phyloP scores from a whole-genome alignment of 2,113 vertebrate genomes.

The Lipotes vexillifer region DNA sequence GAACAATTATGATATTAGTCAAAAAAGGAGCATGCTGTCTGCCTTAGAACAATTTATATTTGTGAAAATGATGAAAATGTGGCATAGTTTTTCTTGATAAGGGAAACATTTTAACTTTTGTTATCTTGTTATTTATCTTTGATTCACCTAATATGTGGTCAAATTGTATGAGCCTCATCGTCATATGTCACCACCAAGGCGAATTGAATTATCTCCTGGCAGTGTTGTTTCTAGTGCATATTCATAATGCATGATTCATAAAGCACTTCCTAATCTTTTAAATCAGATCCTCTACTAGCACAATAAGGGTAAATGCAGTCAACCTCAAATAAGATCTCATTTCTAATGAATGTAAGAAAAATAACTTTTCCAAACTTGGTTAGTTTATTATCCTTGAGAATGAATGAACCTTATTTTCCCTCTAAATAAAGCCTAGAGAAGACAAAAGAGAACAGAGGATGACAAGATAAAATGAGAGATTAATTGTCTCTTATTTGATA shows the following conservation, averaged over 20 bases:
- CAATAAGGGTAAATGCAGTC: constrained; percentile 40
- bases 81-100: background rate
- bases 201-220: background rate
- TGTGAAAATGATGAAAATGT: background rate
- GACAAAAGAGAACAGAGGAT: background rate
- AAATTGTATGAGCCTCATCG: background rate
- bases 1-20: background rate
- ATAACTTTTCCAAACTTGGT: constrained; percentile 14
- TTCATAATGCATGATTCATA: constrained; percentile 5
- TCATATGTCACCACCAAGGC: background rate
- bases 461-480: background rate
- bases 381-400: constrained; percentile 32
- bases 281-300: constrained; percentile 19
- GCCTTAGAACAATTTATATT: background rate
- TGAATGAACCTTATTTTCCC: background rate
- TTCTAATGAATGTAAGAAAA: constrained; percentile 51
- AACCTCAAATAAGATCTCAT: constrained; percentile 29
- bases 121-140: background rate
- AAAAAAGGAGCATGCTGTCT: background rate
- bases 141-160: background rate
- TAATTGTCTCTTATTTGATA: constrained; percentile 12
- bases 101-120: background rate
- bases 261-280: constrained; percentile 31
- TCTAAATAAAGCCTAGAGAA: background rate
- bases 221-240: background rate